A percentile compares a stretch with the other conserved stretches of the same genome.
phyloP scores from a whole-genome alignment of 2,113 vertebrate genomes.

The Dasypus novemcinctus region DNA sequence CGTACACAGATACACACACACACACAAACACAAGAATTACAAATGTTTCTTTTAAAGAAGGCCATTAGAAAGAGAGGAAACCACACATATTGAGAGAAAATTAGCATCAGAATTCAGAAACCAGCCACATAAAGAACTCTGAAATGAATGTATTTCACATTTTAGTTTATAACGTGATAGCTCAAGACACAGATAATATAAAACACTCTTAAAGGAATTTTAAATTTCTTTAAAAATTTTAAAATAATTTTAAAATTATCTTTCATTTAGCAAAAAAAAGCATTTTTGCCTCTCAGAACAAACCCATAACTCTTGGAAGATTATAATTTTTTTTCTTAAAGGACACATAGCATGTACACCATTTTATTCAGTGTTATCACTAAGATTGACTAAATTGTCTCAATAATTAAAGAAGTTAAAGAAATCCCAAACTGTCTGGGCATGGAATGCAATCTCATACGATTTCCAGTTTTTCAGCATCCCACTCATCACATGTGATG shows the following conservation, averaged over 20 bases:
- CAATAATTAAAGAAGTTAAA: conserved; percentile 52
- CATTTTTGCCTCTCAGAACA: not conserved
- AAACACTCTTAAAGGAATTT: not conserved
- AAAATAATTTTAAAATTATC: not conserved
- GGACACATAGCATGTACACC: not conserved
- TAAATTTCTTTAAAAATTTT: too few species aligned
- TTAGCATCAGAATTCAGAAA: conserved; percentile 65
- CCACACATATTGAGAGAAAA: not conserved
- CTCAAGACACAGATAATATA: not conserved
- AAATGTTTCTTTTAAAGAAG: not conserved
- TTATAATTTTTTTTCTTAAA: conserved; percentile 51
- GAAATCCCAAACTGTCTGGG: conserved; percentile 56
- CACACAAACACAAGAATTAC: not conserved
- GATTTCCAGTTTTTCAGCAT: conserved; percentile 69
- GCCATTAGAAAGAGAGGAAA: not conserved
- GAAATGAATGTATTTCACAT: not conserved
- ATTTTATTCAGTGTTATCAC: not conserved
- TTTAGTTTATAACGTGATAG: not conserved
- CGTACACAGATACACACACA: not conserved
- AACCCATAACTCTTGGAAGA: conserved; percentile 22
- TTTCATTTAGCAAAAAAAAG: conserved; percentile 45
- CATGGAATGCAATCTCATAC: conserved; percentile 38
- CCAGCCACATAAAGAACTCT: not conserved
- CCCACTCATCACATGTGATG: conserved; percentile 66
- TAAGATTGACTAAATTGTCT: conserved; percentile 33